Evolutionary conservation across 2,113 vertebrate species (phyloP).

Genomic region (Tupaia tana): DNA sequence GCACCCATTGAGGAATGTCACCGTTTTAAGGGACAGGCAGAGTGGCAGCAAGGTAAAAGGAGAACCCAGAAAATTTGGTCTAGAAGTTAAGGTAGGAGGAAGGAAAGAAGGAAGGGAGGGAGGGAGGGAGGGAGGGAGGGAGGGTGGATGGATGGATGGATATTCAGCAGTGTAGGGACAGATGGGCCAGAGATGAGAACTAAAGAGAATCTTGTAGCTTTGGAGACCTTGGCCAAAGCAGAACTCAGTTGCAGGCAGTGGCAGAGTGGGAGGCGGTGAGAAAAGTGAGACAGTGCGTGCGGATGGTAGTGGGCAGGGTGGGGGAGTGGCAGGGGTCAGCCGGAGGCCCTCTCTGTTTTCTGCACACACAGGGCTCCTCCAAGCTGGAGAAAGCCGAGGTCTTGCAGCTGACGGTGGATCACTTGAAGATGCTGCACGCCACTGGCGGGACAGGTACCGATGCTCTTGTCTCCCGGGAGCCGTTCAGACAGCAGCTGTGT

Average conservation of each 20-base stretch:
- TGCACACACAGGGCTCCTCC: conserved; percentile 91
- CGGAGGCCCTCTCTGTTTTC: conserved; percentile 31
- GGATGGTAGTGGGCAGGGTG: not conserved
- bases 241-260: not conserved
- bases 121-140: too few relatives aligned
- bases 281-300: not conserved
- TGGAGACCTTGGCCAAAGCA: not conserved
- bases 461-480: not conserved
- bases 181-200: not conserved
- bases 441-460: conserved; percentile 92
- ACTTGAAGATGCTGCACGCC: conserved; percentile 95
- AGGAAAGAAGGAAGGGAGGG: too few relatives aligned
- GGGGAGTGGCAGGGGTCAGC: not conserved
- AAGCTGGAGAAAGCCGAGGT: conserved; percentile 98
- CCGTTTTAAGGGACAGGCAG: not conserved
- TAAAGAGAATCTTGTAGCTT: not conserved
- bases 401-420: conserved; percentile 97
- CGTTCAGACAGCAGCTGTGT: not conserved
- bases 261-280: not conserved
- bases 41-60: not conserved
- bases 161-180: not conserved
- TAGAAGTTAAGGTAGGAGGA: not conserved
- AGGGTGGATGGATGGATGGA: not conserved
- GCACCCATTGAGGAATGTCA: not conserved
- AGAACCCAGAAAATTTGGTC: not conserved